These are phyloP conservation scores for Gambusia holbrooki DNA, from an alignment of 2,113 vertebrate species.

Conservation along the genomic window DNA sequence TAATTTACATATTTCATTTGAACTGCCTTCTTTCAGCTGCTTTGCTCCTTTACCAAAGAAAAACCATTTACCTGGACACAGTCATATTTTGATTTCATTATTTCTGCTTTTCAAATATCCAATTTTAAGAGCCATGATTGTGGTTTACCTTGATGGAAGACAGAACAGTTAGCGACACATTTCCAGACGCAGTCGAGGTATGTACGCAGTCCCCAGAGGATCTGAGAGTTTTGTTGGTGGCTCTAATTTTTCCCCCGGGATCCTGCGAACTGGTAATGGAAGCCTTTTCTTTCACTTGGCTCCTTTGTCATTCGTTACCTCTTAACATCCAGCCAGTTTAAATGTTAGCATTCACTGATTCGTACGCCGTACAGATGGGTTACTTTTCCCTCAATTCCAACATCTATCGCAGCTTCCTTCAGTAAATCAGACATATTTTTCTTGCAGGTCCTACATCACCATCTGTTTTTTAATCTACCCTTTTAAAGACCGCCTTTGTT, in stretches of 20 bases:
- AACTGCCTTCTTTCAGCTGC: conserved; percentile 65
- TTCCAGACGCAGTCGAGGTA: conserved; percentile 8
- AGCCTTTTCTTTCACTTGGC: neutral
- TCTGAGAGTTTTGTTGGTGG: conserved; percentile 11
- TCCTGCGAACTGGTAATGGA: conserved; percentile 7
- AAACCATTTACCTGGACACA: conserved; percentile 22
- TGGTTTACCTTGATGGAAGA: neutral
- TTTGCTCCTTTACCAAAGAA: conserved; percentile 1
- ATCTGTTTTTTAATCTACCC: conserved; percentile 44
- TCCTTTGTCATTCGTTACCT: neutral
- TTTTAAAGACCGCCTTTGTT: conserved; percentile 59
- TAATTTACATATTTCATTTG: conserved; percentile 62
- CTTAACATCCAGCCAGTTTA: neutral
- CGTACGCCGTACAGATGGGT: conserved; percentile 4
- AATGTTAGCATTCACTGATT: conserved; percentile 14
- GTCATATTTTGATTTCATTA: neutral
- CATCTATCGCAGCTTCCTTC: conserved; percentile 39
- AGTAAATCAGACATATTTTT: conserved; percentile 28
- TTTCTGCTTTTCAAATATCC: neutral
- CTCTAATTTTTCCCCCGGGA: conserved; percentile 7
- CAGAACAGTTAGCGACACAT: neutral
- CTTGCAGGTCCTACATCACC: conserved; percentile 72
- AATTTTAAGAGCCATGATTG: neutral
- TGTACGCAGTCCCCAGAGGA: conserved; percentile 26
- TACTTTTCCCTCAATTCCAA: conserved; percentile 11